Conservation (phyloP, 2,888 invertebrate genomes). For the Cryptophagus acutangulus region DNA sequence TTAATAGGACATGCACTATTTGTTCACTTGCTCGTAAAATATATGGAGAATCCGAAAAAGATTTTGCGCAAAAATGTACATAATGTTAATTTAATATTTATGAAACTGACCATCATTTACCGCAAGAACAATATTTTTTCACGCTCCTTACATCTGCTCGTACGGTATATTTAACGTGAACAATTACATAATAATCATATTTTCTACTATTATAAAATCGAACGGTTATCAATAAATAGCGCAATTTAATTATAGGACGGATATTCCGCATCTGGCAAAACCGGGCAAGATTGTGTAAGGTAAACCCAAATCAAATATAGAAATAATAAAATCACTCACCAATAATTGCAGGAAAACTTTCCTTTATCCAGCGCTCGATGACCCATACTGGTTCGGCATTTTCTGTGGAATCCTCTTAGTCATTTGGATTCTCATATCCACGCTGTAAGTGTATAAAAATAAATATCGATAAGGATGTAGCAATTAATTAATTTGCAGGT, state of each 20-base stretch:
- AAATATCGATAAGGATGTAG: neutral
- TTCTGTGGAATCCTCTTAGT: conserved; percentile 59
- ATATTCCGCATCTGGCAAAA: conserved; percentile 40
- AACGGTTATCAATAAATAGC: too few species aligned
- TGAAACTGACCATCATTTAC: too few species aligned
- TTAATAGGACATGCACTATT: too few species aligned
- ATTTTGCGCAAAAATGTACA: too few species aligned
- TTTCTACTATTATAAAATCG: too few species aligned
- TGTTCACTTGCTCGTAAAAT: too few species aligned
- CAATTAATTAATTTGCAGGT: conserved; percentile 29
- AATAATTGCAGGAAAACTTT: conserved; percentile 47
- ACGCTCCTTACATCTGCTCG: too few species aligned
- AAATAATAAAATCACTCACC: conserved; percentile 11
- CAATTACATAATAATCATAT: too few species aligned
- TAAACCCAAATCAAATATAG: conserved; percentile 27
- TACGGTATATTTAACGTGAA: too few species aligned
- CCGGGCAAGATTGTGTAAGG: conserved; percentile 46
- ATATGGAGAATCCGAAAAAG: too few species aligned
- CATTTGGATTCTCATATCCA: conserved; percentile 60
- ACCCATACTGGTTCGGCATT: conserved; percentile 61
- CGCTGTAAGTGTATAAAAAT: conserved; percentile 53
- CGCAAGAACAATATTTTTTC: too few species aligned
- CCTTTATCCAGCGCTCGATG: conserved; percentile 56
- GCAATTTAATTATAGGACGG: conserved; percentile 36
- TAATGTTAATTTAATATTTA: too few species aligned